phyloP scores from a whole-genome alignment of 2,113 vertebrate genomes.

The Lutjanus erythropterus region DNA sequence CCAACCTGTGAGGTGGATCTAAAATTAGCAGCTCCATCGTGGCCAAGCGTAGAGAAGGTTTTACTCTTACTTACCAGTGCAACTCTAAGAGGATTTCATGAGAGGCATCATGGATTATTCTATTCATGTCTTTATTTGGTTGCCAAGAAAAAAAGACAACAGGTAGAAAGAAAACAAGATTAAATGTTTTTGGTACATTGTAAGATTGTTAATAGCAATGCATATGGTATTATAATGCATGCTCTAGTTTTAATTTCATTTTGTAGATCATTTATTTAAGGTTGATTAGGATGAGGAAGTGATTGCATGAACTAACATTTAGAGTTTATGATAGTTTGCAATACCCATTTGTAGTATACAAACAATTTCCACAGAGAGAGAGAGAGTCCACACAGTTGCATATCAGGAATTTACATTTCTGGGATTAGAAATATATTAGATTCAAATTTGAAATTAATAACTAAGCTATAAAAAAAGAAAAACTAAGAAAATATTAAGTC shows the following conservation, averaged over 20 bases:
- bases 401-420: neutral
- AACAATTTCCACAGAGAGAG: too few relatives aligned
- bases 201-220: neutral
- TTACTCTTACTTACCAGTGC: neutral
- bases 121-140: neutral
- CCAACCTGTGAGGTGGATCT: conserved; percentile 5
- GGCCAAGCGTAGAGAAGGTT: conserved; percentile 12
- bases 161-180: neutral
- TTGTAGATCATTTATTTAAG: neutral
- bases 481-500: neutral
- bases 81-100: conserved; percentile 42
- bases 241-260: neutral
- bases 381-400: neutral
- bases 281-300: neutral
- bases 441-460: neutral
- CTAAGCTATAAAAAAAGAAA: too few relatives aligned
- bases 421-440: neutral
- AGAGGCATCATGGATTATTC: neutral
- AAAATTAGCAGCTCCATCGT: neutral
- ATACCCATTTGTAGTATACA: neutral
- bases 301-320: neutral
- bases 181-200: neutral
- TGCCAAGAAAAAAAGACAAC: neutral
- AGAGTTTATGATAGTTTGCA: neutral
- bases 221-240: neutral